phyloP scores from a whole-genome alignment of 2,797 vertebrate genomes.

The Pelochelys cantorii region DNA sequence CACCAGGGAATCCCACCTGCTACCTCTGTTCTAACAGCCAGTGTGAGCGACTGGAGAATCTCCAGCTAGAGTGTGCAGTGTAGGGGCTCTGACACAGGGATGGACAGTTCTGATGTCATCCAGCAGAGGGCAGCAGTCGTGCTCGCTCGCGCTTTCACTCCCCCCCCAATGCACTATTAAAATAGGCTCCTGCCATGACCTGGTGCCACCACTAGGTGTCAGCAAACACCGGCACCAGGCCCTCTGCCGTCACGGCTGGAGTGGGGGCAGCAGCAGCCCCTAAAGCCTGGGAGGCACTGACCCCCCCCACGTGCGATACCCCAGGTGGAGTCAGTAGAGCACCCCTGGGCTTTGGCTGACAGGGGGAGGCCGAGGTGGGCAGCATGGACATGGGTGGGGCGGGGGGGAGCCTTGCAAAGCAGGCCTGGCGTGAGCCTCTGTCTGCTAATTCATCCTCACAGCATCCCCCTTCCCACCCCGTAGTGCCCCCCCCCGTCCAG shows the following conservation, averaged over 20 bases:
- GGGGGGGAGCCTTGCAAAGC: too few relatives aligned
- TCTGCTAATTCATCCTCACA: too few relatives aligned
- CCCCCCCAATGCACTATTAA: background rate
- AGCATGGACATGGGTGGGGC: accelerated
- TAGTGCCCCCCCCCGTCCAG: background rate
- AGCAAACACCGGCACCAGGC: conserved; percentile 5
- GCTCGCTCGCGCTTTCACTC: too few relatives aligned
- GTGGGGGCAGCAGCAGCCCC: background rate
- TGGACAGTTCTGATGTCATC: background rate
- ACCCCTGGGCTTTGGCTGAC: background rate
- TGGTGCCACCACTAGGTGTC: conserved; percentile 38
- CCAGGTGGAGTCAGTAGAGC: background rate
- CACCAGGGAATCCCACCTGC: background rate
- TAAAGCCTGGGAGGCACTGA: background rate
- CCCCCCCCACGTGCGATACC: too few relatives aligned
- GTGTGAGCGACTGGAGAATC: background rate
- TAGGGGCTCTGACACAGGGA: background rate
- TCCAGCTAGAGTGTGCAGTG: background rate
- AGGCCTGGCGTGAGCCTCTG: too few relatives aligned
- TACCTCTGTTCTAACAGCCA: background rate
- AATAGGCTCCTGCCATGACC: background rate
- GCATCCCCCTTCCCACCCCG: too few relatives aligned
- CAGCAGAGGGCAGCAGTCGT: background rate
- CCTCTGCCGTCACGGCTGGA: background rate
- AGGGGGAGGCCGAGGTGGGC: background rate